Conservation (phyloP, 2,797 vertebrate genomes). For the Mormyrops boulengeri region DNA sequence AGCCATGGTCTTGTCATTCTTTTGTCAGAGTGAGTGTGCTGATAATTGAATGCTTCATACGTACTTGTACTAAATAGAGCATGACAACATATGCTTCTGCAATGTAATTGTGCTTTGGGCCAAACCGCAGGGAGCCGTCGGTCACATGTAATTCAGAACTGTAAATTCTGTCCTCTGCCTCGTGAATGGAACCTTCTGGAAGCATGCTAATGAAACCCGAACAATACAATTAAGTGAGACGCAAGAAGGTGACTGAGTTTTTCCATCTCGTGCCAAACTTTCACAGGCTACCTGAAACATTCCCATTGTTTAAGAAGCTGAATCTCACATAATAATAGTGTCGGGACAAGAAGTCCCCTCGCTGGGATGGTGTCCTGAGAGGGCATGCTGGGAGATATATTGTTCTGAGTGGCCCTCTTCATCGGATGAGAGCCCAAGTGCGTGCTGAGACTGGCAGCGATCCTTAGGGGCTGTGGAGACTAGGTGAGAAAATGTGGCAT, state of each 20-base stretch:
- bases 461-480: not conserved
- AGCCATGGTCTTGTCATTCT: not conserved
- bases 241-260: not conserved
- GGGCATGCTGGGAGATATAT: not conserved
- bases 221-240: not conserved
- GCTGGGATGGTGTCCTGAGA: slow-evolving; percentile 11
- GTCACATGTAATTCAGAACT: not conserved
- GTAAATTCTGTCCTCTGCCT: not conserved
- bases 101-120: not conserved
- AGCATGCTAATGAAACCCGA: not conserved
- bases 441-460: not conserved
- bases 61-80: not conserved
- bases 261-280: not conserved
- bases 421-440: not conserved
- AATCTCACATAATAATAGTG: not conserved
- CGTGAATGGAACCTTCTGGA: not conserved
- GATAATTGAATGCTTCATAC: not conserved
- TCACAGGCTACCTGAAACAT: not conserved
- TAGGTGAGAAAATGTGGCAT: not conserved
- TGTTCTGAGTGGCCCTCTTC: not conserved
- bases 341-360: not conserved
- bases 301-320: not conserved
- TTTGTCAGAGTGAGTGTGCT: not conserved
- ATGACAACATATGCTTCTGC: not conserved
- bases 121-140: not conserved